Evolutionary conservation across 2,888 invertebrate genomes (phyloP).

Genomic region (Plebejus argus): DNA sequence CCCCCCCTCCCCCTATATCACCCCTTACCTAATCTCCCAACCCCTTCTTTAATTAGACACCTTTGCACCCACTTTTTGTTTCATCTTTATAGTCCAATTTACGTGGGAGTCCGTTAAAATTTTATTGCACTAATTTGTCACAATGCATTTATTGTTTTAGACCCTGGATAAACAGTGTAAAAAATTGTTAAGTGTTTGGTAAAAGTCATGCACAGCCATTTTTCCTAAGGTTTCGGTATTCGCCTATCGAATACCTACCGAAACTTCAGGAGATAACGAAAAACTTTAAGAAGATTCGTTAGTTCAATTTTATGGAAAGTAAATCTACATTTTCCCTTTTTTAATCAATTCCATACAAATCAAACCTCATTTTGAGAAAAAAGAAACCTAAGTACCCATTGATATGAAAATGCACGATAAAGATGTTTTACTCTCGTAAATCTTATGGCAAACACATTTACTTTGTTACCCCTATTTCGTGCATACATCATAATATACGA

Average conservation of each 20-base stretch:
- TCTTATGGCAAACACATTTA: not conserved
- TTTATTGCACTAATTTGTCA: conserved; percentile 25
- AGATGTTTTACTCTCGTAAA: not conserved
- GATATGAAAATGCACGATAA: no score
- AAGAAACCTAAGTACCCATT: no score
- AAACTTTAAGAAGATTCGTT: not conserved
- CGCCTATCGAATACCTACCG: no score
- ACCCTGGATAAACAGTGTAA: not conserved
- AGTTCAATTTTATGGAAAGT: not conserved
- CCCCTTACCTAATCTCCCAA: conserved; percentile 38
- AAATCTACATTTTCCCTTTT: no score
- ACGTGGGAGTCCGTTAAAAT: not conserved
- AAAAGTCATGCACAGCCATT: not conserved
- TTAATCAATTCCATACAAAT: no score
- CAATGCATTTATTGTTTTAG: conserved; percentile 44
- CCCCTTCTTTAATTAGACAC: conserved; percentile 59
- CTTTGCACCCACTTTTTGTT: conserved; percentile 57
- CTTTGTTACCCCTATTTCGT: not conserved
- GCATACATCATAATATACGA: not conserved
- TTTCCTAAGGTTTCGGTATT: not conserved
- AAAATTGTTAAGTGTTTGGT: no score
- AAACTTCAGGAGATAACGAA: not conserved
- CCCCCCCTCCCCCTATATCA: conserved; percentile 45
- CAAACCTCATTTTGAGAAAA: no score
- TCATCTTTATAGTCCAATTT: conserved; percentile 34